A percentile compares a stretch with the other conserved stretches of the same genome.
Conservation (phyloP, 2,113 vertebrate species). For the Diphyllodes magnificus region DNA sequence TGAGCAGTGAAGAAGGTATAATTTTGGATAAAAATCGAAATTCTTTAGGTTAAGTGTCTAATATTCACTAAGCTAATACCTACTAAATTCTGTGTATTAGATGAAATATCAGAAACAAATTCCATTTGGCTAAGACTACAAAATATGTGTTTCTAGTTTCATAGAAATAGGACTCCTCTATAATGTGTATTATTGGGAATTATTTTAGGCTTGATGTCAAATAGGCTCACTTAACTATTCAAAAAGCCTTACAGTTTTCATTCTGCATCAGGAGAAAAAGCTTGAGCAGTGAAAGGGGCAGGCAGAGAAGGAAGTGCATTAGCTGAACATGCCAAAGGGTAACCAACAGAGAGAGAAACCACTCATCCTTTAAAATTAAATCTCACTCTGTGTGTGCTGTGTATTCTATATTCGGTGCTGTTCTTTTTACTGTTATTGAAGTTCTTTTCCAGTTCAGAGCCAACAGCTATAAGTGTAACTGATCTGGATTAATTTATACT, state of each 20-base stretch:
- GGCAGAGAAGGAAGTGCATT: not conserved
- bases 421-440: not conserved
- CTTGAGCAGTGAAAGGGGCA: not conserved
- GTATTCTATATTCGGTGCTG: not conserved
- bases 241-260: slow-evolving; percentile 27
- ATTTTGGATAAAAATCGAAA: not conserved
- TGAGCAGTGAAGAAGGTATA: not conserved
- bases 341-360: slow-evolving; percentile 17
- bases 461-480: not conserved
- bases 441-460: not conserved
- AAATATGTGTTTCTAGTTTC: not conserved
- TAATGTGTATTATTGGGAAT: not conserved
- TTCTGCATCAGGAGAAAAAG: not conserved
- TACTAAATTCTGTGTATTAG: not conserved
- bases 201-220: slow-evolving; percentile 8
- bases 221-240: not conserved
- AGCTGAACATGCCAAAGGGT: not conserved
- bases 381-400: not conserved
- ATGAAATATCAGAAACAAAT: not conserved
- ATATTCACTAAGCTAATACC: not conserved
- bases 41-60: not conserved
- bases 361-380: slow-evolving; percentile 5
- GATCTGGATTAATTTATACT: not conserved
- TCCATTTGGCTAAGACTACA: not conserved
- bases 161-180: not conserved